These are phyloP conservation scores for Sebastiscus tertius DNA, from an alignment of 2,797 vertebrate species.

Conservation along the genomic window DNA sequence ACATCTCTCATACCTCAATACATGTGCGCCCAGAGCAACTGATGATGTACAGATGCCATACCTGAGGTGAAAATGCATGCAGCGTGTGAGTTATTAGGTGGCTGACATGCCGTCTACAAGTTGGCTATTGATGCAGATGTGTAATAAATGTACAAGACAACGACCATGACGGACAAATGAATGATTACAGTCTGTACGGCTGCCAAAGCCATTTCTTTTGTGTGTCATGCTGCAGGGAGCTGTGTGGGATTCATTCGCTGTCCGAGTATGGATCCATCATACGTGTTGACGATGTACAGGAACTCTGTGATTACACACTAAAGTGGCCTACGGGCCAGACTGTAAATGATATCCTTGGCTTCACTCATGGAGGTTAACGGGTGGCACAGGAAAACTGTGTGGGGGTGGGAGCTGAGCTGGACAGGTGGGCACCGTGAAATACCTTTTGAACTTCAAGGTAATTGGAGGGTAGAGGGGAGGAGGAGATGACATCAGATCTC, in stretches of 20 bases:
- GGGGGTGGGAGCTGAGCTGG: conserved; percentile 18
- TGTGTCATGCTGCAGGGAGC: conserved; percentile 42
- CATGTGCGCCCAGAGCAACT: conserved; percentile 33
- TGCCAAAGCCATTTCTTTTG: conserved; percentile 55
- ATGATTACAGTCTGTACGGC: conserved; percentile 47
- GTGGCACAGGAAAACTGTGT: conserved; percentile 45
- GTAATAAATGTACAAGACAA: conserved; percentile 49
- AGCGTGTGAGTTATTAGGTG: conserved; percentile 44
- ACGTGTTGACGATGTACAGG: conserved; percentile 59
- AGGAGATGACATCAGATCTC: conserved; percentile 49
- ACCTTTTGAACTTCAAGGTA: conserved; percentile 62
- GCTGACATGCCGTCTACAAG: conserved; percentile 46
- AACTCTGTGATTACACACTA: conserved; percentile 68
- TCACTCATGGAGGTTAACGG: conserved; percentile 49
- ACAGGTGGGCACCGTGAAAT: conserved; percentile 54
- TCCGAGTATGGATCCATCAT: conserved; percentile 49
- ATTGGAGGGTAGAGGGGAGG: conserved; percentile 37
- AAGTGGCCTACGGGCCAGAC: conserved; percentile 52
- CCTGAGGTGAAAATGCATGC: conserved; percentile 25
- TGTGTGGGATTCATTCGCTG: conserved; percentile 41
- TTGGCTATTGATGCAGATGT: conserved; percentile 50
- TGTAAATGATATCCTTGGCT: conserved; percentile 69
- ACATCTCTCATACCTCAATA: conserved; percentile 38
- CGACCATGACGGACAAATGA: conserved; percentile 51
- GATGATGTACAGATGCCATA: conserved; percentile 54